Evolutionary conservation across 2,888 invertebrate species (phyloP).

Genomic region (Hesperia comma): DNA sequence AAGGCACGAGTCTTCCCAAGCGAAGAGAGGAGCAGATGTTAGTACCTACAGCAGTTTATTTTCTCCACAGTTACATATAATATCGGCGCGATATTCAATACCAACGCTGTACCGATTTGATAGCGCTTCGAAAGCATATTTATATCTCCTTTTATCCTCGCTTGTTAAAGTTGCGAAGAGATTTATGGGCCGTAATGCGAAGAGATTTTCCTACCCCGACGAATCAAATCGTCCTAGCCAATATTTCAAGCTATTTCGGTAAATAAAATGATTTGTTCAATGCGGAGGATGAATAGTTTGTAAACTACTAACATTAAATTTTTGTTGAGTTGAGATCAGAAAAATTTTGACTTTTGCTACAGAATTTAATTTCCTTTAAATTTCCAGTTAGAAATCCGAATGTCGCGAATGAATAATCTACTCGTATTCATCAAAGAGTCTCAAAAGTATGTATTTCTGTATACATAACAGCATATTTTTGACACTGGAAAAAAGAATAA

Average conservation of each 20-base stretch:
- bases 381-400: too few species aligned
- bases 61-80: not conserved
- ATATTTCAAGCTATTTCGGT: slow-evolving; percentile 1
- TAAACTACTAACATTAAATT: not conserved
- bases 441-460: too few species aligned
- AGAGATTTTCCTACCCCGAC: slow-evolving; percentile 17
- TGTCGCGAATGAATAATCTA: too few species aligned
- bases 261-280: slow-evolving; percentile 9
- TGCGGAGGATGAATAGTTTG: not conserved
- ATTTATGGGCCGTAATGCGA: slow-evolving; percentile 24
- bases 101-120: slow-evolving; percentile 21
- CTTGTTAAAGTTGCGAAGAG: slow-evolving; percentile 28
- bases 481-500: too few species aligned
- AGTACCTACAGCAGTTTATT: too few species aligned
- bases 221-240: not conserved
- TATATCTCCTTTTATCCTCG: slow-evolving; percentile 16
- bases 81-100: slow-evolving; percentile 23
- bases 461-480: too few species aligned
- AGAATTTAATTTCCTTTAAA: too few species aligned
- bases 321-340: too few species aligned
- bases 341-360: too few species aligned
- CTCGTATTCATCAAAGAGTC: too few species aligned
- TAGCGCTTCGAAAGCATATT: slow-evolving; percentile 13
- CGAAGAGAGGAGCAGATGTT: too few species aligned
- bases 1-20: too few species aligned